Conservation (phyloP, 2,113 vertebrate species). For the Dipodomys merriami region DNA sequence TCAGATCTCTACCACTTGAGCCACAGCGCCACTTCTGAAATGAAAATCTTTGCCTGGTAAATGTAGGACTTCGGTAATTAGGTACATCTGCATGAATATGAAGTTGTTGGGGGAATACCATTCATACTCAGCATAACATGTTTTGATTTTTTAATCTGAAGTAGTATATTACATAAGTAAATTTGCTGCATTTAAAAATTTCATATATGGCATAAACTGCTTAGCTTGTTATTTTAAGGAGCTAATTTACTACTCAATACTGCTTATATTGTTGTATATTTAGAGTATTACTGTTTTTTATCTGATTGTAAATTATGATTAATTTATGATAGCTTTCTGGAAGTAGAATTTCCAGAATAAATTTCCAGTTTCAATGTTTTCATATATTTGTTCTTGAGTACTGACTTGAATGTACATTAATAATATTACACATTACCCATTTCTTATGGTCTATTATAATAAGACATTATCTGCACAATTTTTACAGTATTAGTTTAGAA, state of each 20-base stretch:
- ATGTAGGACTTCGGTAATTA: neutral
- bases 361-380: slow-evolving; percentile 3
- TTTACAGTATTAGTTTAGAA: slow-evolving; percentile 3
- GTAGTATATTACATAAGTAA: slow-evolving; percentile 39
- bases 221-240: neutral
- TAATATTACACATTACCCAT: neutral
- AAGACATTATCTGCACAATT: neutral
- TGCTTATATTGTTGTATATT: neutral
- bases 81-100: neutral
- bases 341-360: slow-evolving; percentile 26
- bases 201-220: neutral
- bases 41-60: neutral
- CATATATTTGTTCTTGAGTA: neutral
- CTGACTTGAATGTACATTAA: slow-evolving; percentile 2
- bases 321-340: neutral
- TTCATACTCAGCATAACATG: neutral
- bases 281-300: neutral
- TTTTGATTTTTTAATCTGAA: slow-evolving; percentile 27
- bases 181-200: neutral
- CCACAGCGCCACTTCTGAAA: too few species aligned
- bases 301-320: neutral
- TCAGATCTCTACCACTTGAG: too few species aligned
- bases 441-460: neutral
- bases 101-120: neutral
- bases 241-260: neutral